Conservation (phyloP, 2,113 vertebrate species). For the Phyllopteryx taeniolatus region DNA sequence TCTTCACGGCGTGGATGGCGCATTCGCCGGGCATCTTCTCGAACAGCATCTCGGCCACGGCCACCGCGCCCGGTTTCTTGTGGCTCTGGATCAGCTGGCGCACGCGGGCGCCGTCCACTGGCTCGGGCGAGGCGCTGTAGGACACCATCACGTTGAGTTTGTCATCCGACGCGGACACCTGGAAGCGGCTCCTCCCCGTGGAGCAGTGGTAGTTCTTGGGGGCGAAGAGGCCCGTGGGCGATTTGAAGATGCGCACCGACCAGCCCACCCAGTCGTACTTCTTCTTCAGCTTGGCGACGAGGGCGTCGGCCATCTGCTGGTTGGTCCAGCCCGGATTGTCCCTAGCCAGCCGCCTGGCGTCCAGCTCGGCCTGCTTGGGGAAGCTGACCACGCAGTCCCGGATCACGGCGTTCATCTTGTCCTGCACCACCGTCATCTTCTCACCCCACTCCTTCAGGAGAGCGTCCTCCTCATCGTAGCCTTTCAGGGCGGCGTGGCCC, state of each 20-base stretch:
- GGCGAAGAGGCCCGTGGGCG: constrained; percentile 49
- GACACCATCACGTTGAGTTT: constrained; percentile 70
- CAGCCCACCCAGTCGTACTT: constrained; percentile 77
- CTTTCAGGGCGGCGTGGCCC: constrained; percentile 71
- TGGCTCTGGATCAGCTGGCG: constrained; percentile 62
- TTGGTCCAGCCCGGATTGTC: constrained; percentile 45
- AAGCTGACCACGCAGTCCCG: constrained; percentile 72
- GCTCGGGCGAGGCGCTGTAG: constrained; percentile 71
- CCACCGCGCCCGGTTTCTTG: constrained; percentile 54
- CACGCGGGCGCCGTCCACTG: constrained; percentile 61
- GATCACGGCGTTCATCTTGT: constrained; percentile 67
- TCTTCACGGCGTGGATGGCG: constrained; percentile 67
- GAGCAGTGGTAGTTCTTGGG: constrained; percentile 63
- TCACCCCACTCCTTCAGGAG: constrained; percentile 68
- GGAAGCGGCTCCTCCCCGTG: constrained; percentile 70
- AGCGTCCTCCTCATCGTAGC: constrained; percentile 57
- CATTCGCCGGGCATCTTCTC: constrained; percentile 52
- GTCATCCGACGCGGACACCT: constrained; percentile 55
- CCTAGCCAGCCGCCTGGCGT: constrained; percentile 58
- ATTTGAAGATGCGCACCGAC: constrained; percentile 71
- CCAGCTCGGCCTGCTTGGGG: constrained; percentile 66
- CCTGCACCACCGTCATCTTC: constrained; percentile 72
- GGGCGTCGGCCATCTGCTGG: constrained; percentile 62
- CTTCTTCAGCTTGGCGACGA: constrained; percentile 60
- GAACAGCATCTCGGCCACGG: constrained; percentile 62